Evolutionary conservation across 2,797 vertebrate species (phyloP).

Genomic region (Alectoris magna): DNA sequence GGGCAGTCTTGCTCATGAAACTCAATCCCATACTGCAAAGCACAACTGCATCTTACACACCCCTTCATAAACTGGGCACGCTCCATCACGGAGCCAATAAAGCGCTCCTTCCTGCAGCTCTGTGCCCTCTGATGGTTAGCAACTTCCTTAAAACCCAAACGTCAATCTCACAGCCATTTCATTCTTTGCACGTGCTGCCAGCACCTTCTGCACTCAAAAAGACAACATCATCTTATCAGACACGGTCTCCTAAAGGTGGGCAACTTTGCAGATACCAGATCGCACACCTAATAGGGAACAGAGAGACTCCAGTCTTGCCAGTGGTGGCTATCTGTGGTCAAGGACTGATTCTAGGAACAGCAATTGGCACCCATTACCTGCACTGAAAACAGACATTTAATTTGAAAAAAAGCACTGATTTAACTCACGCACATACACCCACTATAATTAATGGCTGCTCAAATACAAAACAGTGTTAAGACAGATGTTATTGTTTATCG

Average conservation of each 20-base stretch:
- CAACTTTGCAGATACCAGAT: accelerated
- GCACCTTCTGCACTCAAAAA: neutral
- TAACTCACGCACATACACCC: neutral
- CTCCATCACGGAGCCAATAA: neutral
- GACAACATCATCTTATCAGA: neutral
- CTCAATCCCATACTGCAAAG: neutral
- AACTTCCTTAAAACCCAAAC: constrained; percentile 17
- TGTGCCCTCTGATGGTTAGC: neutral
- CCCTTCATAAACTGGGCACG: neutral
- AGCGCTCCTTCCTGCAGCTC: neutral
- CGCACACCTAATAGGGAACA: accelerated
- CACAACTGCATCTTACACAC: neutral
- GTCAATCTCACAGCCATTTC: neutral
- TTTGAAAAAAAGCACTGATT: neutral
- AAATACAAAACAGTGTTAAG: neutral
- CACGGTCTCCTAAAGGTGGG: neutral
- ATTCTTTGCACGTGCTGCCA: neutral
- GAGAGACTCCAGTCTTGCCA: neutral
- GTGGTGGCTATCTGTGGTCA: neutral
- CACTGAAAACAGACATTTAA: neutral
- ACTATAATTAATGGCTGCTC: neutral
- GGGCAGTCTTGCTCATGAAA: neutral
- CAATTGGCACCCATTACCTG: neutral
- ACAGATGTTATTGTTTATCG: neutral
- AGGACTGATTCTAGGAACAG: neutral